phyloP scores from a whole-genome alignment of 2,888 invertebrate genomes.

The Acanthacorydalis orientalis region DNA sequence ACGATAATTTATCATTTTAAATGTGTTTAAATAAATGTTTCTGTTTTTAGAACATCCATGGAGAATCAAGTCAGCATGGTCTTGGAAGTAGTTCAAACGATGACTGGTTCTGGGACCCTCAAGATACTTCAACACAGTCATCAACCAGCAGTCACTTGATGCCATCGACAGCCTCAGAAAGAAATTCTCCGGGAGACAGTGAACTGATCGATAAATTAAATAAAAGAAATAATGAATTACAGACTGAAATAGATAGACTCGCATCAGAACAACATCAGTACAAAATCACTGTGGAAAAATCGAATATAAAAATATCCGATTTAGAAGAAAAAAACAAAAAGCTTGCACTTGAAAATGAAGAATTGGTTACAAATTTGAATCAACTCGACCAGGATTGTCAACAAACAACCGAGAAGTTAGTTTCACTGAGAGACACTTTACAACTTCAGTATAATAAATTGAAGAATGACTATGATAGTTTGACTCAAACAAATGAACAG shows the following conservation, averaged over 20 bases:
- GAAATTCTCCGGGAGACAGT: constrained; percentile 16
- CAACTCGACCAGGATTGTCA: constrained; percentile 25
- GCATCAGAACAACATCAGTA: constrained; percentile 13
- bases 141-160: constrained; percentile 19
- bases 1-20: too few species aligned
- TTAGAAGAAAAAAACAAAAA: constrained; percentile 22
- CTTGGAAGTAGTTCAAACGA: constrained; percentile 26
- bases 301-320: background rate
- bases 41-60: constrained; percentile 25
- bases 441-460: constrained; percentile 21
- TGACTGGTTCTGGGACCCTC: constrained; percentile 37
- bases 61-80: constrained; percentile 3
- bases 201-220: background rate
- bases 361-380: constrained; percentile 18
- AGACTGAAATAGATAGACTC: constrained; percentile 4
- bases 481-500: constrained; percentile 16
- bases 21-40: constrained; percentile 1
- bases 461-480: constrained; percentile 28
- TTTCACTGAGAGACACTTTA: constrained; percentile 21
- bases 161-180: constrained; percentile 27
- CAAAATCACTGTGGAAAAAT: background rate
- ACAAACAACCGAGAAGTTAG: constrained; percentile 21
- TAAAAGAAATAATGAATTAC: constrained; percentile 7
- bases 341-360: constrained; percentile 19
- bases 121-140: constrained; percentile 11